Evolutionary conservation across 2,797 vertebrate species (phyloP).

Genomic region (Leptoclinus maculatus): DNA sequence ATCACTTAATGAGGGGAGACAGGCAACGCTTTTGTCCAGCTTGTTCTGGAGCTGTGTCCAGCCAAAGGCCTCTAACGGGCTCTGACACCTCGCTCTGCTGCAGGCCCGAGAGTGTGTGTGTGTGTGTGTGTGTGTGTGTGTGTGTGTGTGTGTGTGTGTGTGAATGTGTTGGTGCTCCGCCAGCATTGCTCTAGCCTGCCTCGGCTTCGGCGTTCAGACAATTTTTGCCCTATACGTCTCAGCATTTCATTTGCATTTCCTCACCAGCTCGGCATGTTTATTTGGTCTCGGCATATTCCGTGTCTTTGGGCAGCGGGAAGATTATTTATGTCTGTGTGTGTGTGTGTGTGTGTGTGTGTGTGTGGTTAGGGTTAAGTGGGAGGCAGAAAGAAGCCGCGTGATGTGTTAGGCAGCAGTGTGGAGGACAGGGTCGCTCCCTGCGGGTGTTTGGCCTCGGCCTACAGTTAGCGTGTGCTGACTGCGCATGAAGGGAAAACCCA

Average conservation of each 20-base stretch:
- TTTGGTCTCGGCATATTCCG: conserved; percentile 41
- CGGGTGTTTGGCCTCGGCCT: conserved; percentile 65
- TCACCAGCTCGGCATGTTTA: conserved; percentile 49
- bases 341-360: conserved; percentile 7
- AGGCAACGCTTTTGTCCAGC: conserved; percentile 81
- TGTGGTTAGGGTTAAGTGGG: conserved; percentile 60
- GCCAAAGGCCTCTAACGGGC: conserved; percentile 80
- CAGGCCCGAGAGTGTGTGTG: conserved; percentile 57
- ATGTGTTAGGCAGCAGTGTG: conserved; percentile 40
- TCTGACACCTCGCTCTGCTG: conserved; percentile 80
- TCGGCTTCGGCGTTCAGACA: conserved; percentile 31
- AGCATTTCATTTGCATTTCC: conserved; percentile 51
- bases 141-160: conserved; percentile 64
- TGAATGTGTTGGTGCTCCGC: conserved; percentile 54
- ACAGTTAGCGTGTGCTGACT: conserved; percentile 53
- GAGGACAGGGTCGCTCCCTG: conserved; percentile 61
- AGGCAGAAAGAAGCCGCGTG: conserved; percentile 44
- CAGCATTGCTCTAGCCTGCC: conserved; percentile 52
- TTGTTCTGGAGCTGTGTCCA: conserved; percentile 77
- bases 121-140: conserved; percentile 50
- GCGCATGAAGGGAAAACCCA: conserved; percentile 43
- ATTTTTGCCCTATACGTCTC: conserved; percentile 43
- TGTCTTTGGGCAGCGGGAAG: conserved; percentile 46
- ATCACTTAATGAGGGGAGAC: conserved; percentile 85
- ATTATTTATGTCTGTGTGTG: conserved; percentile 30